A percentile compares a stretch with the other conserved stretches of the same genome.
phyloP scores from a whole-genome alignment of 1,140 invertebrate species.

The Rhopalosiphum maidis region DNA sequence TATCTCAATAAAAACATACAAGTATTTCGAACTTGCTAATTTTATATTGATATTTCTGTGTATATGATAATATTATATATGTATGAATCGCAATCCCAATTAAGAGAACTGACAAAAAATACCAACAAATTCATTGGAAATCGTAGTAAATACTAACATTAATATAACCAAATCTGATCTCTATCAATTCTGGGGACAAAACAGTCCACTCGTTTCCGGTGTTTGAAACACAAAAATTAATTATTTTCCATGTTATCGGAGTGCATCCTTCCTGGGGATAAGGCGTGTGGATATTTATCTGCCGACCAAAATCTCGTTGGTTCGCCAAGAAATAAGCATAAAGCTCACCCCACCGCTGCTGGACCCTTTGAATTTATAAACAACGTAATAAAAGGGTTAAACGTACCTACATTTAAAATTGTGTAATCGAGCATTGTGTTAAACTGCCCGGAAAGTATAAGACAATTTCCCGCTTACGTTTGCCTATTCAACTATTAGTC shows the following conservation, averaged over 20 bases:
- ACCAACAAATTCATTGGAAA: not conserved
- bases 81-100: not conserved
- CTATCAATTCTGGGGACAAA: not conserved
- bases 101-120: not conserved
- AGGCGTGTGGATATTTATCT: slow-evolving; percentile 14
- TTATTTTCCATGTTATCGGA: slow-evolving; percentile 36
- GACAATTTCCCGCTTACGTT: slow-evolving; percentile 48
- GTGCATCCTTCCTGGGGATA: not conserved
- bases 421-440: slow-evolving; percentile 45
- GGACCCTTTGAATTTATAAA: slow-evolving; percentile 44
- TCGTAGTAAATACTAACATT: not conserved
- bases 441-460: slow-evolving; percentile 47
- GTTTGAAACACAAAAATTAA: slow-evolving; percentile 32
- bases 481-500: not conserved
- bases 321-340: slow-evolving; percentile 49
- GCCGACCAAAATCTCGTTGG: not conserved
- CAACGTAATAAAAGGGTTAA: slow-evolving; percentile 40
- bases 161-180: not conserved
- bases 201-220: not conserved
- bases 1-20: not conserved
- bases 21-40: not conserved
- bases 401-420: slow-evolving; percentile 46
- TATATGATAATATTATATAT: not conserved
- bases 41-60: not conserved
- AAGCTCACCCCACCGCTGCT: not conserved